Evolutionary conservation across 1,140 invertebrate species (phyloP), one percentile per base, ranked within the genome.

Genomic region (Portunus trituberculatus): DNA sequence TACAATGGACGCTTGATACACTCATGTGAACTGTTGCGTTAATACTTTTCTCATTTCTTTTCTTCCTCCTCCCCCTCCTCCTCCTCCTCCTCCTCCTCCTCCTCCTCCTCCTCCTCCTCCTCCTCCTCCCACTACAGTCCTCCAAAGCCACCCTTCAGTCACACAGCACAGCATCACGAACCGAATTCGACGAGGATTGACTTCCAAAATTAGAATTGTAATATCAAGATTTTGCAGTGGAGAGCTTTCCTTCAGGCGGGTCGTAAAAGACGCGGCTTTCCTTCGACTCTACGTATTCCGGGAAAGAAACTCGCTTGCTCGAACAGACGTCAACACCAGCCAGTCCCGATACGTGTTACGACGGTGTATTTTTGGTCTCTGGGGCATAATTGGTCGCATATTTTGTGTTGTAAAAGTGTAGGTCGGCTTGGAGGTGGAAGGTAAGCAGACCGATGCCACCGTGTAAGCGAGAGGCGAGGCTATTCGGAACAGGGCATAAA

Each of bases 221-320:
- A 94, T 94, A 94, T 94, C 93, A 83, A 94, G 93, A 94, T 94
- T 91, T 82, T 83, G 93, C 89, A 94, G 93, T 94, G 83, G 87
- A 94, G 32, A 94, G 93, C 86, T 83, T 91, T 94, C 93, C 67
- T 88, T 94, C 93, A 94, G 87, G 82, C 93, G 59, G 39, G n/a
- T 89, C 88, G 82, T 94, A 94, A 94, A 94, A 87, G 87, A 76
- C 29, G 67, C 45, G 67, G 67, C 10, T 67, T 1, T 46, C 67
- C 25, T 32, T 46, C 39, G 39, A 82, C 93, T 32, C 39, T 31
- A 46, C 87, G 52, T 88, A 94, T 89, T 89, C 14, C 52, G 48
- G 25, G 28, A n/a, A 39, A 52, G 67, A n/a, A 76, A 76, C 67
- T n/a, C 67, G 67, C 67, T 76, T 76, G 20, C 67, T 76, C 67